Evolutionary conservation across 2,888 invertebrate genomes (phyloP).

Genomic region (Tenodera sinensis): DNA sequence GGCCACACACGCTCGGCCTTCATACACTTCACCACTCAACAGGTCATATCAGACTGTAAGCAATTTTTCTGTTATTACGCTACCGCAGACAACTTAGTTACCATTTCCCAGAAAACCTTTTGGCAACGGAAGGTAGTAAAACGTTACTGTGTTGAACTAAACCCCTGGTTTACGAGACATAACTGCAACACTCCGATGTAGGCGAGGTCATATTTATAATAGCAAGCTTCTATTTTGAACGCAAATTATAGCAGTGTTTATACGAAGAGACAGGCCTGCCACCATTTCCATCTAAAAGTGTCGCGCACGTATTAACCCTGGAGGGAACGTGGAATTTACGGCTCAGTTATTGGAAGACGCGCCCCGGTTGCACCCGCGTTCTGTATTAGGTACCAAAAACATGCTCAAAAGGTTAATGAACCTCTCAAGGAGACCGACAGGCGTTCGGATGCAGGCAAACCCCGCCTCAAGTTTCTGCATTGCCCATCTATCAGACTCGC

Average conservation of each 20-base stretch:
- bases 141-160: background rate
- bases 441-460: background rate
- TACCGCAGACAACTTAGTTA: too few species aligned
- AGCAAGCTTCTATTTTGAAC: background rate
- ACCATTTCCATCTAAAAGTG: background rate
- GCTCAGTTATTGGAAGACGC: background rate
- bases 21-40: too few species aligned
- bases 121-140: background rate
- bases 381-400: background rate
- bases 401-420: background rate
- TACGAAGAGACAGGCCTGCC: background rate
- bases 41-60: too few species aligned
- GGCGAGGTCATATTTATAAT: background rate
- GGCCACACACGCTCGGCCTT: too few species aligned
- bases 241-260: background rate
- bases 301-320: background rate
- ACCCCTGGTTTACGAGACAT: background rate
- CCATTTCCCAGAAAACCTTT: background rate
- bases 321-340: background rate
- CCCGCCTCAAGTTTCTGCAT: background rate
- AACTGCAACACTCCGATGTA: background rate
- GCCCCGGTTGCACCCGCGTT: background rate
- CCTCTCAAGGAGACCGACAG: background rate
- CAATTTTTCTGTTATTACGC: too few species aligned
- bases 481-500: background rate